phyloP scores from a whole-genome alignment of 2,888 invertebrate genomes.

The Euplexia lucipara region DNA sequence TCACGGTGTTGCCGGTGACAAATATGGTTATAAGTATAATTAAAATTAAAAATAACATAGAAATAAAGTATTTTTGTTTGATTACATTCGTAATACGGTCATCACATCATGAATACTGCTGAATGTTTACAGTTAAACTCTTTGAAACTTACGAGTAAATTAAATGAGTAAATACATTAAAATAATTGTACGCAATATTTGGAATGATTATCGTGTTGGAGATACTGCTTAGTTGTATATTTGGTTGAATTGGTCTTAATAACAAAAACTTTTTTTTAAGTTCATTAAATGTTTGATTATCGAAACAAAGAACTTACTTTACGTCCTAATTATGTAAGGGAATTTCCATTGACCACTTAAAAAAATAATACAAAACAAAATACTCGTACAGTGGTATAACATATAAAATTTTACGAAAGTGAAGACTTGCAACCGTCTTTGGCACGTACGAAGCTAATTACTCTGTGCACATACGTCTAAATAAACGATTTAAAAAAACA shows the following conservation, averaged over 20 bases:
- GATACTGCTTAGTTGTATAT: slow-evolving; percentile 11
- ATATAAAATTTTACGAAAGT: slow-evolving; percentile 14
- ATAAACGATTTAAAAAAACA: slow-evolving; percentile 8
- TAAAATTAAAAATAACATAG: slow-evolving; percentile 61
- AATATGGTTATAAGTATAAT: slow-evolving; percentile 10
- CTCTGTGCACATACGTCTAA: no score
- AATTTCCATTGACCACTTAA: not conserved
- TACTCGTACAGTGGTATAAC: no score
- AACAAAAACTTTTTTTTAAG: no score
- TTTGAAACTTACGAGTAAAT: slow-evolving; percentile 55
- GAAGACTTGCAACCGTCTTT: slow-evolving; percentile 35
- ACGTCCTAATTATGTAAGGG: not conserved
- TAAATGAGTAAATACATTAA: slow-evolving; percentile 42
- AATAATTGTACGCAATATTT: slow-evolving; percentile 26
- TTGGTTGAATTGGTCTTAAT: slow-evolving; percentile 14
- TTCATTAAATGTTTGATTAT: no score
- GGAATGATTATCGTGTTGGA: slow-evolving; percentile 55
- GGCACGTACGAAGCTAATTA: slow-evolving; percentile 48
- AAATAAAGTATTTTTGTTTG: slow-evolving; percentile 61
- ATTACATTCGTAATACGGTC: slow-evolving; percentile 57
- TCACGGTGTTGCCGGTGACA: no score
- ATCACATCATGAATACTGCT: slow-evolving; percentile 71
- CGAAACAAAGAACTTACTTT: not conserved
- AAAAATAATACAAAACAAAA: no score
- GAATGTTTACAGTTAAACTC: slow-evolving; percentile 59